Conservation (phyloP, 2,888 invertebrate genomes). For the Dryobotodes eremita region DNA sequence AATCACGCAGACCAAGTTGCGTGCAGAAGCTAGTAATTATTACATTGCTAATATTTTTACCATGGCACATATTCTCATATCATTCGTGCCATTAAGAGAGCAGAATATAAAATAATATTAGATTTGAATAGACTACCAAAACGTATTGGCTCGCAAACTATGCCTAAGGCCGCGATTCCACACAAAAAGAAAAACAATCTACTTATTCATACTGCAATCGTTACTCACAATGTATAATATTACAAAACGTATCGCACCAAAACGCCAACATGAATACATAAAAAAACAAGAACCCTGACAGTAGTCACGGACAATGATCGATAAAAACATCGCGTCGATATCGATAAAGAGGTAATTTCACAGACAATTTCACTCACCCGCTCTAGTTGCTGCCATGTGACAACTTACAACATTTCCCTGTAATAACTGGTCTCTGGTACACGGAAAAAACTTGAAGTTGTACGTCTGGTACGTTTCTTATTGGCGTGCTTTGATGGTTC, state of each 20-base stretch:
- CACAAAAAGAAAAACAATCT: slow-evolving; percentile 45
- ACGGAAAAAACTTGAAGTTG: slow-evolving; percentile 36
- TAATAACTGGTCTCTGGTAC: slow-evolving; percentile 64
- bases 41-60: too few relatives aligned
- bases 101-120: neutral
- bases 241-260: slow-evolving; percentile 24
- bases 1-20: too few relatives aligned
- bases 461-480: slow-evolving; percentile 24
- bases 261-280: slow-evolving; percentile 6
- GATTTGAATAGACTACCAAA: neutral
- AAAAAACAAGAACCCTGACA: slow-evolving; percentile 45
- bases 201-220: slow-evolving; percentile 27
- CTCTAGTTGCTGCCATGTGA: slow-evolving; percentile 69
- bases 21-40: too few relatives aligned
- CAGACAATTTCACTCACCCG: slow-evolving; percentile 73
- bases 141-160: neutral
- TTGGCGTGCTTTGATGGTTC: neutral
- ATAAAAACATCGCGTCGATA: slow-evolving; percentile 62
- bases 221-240: slow-evolving; percentile 22
- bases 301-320: slow-evolving; percentile 67
- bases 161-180: slow-evolving; percentile 15
- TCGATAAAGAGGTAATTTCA: slow-evolving; percentile 72
- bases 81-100: too few relatives aligned
- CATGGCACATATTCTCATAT: too few relatives aligned
- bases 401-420: slow-evolving; percentile 70